A percentile compares a stretch with the other conserved stretches of the same genome.
These are phyloP conservation scores for Erpornis zantholeuca DNA, from an alignment of 2,113 vertebrate genomes.

Conservation along the genomic window DNA sequence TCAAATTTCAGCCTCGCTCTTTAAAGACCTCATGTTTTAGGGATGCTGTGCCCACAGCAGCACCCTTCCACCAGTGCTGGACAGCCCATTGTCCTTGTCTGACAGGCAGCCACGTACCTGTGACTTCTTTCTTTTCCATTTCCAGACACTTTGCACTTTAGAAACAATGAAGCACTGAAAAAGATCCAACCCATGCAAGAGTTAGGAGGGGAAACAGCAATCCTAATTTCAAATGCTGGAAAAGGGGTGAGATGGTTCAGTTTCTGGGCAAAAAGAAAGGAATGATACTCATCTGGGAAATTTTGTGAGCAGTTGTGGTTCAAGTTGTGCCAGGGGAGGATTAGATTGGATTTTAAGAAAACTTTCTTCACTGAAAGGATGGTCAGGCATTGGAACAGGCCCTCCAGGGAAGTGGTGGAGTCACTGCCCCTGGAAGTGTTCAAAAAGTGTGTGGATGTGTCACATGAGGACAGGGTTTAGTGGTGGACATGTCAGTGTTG, in stretches of 20 bases:
- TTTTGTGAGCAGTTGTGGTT: background rate
- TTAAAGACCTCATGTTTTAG: background rate
- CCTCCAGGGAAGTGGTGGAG: background rate
- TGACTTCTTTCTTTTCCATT: background rate
- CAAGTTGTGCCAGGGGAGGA: background rate
- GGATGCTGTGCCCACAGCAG: background rate
- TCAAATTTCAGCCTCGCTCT: background rate
- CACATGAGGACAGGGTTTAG: background rate
- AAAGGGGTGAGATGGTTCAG: rapidly evolving
- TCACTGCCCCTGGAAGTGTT: background rate
- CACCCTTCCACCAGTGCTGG: background rate
- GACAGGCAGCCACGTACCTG: background rate
- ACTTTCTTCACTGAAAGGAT: background rate
- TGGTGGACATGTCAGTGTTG: background rate
- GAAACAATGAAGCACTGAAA: background rate
- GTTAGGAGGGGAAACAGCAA: background rate
- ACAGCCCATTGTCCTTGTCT: rapidly evolving
- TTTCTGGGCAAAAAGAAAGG: background rate
- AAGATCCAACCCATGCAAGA: background rate
- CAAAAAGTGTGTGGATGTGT: rapidly evolving
- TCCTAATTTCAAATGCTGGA: background rate
- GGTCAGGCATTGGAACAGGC: background rate
- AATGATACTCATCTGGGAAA: background rate
- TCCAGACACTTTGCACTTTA: background rate
- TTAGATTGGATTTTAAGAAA: background rate